These are phyloP conservation scores for Pseudopleuronectes americanus DNA, from an alignment of 2,797 vertebrate genomes.

Conservation along the genomic window DNA sequence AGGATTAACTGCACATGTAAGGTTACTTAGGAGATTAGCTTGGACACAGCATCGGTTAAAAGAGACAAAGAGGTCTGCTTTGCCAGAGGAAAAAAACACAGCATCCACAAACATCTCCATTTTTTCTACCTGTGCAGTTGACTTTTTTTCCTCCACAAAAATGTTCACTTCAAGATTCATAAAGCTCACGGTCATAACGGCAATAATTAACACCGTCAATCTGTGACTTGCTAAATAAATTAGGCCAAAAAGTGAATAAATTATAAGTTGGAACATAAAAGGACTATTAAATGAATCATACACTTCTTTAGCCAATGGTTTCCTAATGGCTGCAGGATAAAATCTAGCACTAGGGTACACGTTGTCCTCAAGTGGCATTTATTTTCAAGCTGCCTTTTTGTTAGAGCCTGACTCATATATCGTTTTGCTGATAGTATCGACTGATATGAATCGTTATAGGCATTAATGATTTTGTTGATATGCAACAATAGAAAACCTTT, in stretches of 20 bases:
- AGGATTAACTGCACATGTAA: slow-evolving; percentile 52
- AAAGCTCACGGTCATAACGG: slow-evolving; percentile 31
- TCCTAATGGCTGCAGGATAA: slow-evolving; percentile 55
- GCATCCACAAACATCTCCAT: background rate
- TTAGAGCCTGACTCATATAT: too few relatives aligned
- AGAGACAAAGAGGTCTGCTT: slow-evolving; percentile 10
- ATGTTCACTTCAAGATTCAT: slow-evolving; percentile 9
- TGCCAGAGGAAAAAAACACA: background rate
- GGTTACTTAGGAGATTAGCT: slow-evolving; percentile 45
- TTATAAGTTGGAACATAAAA: slow-evolving; percentile 63
- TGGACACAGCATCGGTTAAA: slow-evolving; percentile 14
- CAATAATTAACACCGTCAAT: slow-evolving; percentile 53
- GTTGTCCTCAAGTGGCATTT: slow-evolving; percentile 55
- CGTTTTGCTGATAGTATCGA: too few relatives aligned
- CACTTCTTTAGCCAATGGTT: slow-evolving; percentile 61
- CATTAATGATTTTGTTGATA: too few relatives aligned
- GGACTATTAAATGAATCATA: slow-evolving; percentile 67
- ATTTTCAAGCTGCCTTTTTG: slow-evolving; percentile 11
- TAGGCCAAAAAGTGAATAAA: slow-evolving; percentile 62
- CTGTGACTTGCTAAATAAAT: slow-evolving; percentile 63
- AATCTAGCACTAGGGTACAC: slow-evolving; percentile 35
- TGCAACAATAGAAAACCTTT: too few relatives aligned
- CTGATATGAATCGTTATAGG: too few relatives aligned
- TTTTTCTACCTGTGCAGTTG: background rate
- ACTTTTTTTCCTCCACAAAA: background rate